phyloP scores from a whole-genome alignment of 35 echinoderm and acorn worm species.

The Holothuria glaberrima region DNA sequence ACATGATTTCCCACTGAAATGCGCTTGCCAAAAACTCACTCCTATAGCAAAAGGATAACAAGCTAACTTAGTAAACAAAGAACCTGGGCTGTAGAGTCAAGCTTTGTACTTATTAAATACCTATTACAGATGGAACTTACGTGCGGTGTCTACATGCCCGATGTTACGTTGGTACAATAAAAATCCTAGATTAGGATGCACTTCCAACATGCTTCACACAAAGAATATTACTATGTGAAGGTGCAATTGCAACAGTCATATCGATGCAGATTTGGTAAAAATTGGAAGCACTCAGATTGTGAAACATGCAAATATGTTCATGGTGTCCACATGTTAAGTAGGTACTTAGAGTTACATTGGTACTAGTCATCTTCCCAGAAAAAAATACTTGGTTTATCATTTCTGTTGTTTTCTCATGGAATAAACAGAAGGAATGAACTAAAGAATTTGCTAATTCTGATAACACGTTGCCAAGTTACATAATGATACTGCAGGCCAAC shows the following conservation, averaged over 20 bases:
- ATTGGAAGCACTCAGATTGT: not conserved
- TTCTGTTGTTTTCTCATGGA: not conserved
- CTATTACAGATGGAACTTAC: not conserved
- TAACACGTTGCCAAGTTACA: not conserved
- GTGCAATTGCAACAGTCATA: not conserved
- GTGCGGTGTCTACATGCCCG: not conserved
- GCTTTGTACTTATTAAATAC: not conserved
- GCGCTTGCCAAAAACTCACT: not conserved
- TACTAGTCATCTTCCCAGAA: not conserved
- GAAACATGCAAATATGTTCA: not conserved
- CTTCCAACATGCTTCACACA: not conserved
- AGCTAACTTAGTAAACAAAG: not conserved
- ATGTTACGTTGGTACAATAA: not conserved
- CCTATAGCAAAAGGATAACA: not conserved
- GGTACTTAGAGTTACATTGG: not conserved
- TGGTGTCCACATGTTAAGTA: not conserved
- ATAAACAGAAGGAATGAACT: not conserved
- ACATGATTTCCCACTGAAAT: slow-evolving; percentile 22
- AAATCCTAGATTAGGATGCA: not conserved
- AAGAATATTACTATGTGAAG: not conserved
- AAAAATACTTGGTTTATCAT: not conserved
- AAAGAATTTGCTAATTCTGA: not conserved
- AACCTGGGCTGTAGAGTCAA: not conserved
- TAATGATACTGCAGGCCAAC: not conserved
- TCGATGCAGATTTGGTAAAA: not conserved